phyloP scores from a whole-genome alignment of 2,888 invertebrate species.

The Yponomeuta plumbellus region DNA sequence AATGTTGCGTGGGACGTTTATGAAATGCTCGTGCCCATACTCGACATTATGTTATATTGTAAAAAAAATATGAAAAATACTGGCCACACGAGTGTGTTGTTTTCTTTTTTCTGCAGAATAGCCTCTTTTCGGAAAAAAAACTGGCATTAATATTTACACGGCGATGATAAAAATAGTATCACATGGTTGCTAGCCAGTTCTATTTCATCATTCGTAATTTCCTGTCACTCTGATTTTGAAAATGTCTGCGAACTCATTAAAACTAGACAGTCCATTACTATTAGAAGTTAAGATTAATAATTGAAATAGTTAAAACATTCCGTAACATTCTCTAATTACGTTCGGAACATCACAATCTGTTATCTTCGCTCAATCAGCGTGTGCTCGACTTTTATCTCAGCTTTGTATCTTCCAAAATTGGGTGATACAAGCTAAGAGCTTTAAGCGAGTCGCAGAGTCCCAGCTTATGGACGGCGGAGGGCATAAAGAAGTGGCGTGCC shows the following conservation, averaged over 20 bases:
- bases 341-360: conserved; percentile 38
- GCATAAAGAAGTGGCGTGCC: too few species aligned
- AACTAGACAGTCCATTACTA: neutral
- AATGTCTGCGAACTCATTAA: neutral
- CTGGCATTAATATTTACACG: neutral
- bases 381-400: conserved; percentile 36
- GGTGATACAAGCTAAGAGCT: conserved; percentile 25
- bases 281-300: conserved; percentile 1
- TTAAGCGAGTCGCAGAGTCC: neutral
- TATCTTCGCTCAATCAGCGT: conserved; percentile 42
- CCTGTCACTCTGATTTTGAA: neutral
- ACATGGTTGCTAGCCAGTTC: neutral
- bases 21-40: neutral
- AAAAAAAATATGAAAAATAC: neutral
- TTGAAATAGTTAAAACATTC: neutral
- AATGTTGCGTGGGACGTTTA: conserved; percentile 1
- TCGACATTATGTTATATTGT: conserved; percentile 1
- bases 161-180: neutral
- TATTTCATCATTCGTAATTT: neutral
- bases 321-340: conserved; percentile 36
- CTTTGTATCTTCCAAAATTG: conserved; percentile 17
- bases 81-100: neutral
- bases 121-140: neutral
- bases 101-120: neutral
- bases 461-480: too few species aligned